These are phyloP conservation scores for Murina feae DNA, from an alignment of 2,113 vertebrate genomes.

Conservation along the genomic window DNA sequence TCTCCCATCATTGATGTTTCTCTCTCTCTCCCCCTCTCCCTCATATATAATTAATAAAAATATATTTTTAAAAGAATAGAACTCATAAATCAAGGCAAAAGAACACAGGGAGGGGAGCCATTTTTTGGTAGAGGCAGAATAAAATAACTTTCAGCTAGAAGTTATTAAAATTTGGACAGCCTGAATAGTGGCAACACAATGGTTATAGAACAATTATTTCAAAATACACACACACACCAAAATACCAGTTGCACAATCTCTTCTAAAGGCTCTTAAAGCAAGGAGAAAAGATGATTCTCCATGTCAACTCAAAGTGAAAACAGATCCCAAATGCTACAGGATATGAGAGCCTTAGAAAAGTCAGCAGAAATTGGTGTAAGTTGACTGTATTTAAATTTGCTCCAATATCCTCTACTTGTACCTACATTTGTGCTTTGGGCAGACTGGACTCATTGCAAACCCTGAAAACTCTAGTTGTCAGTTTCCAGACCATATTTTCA, in stretches of 20 bases:
- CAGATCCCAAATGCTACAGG: neutral
- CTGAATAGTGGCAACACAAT: neutral
- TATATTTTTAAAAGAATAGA: neutral
- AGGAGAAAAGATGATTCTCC: neutral
- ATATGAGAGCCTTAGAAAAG: neutral
- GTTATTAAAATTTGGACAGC: neutral
- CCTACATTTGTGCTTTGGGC: neutral
- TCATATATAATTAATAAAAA: neutral
- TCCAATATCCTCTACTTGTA: neutral
- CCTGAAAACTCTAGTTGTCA: neutral
- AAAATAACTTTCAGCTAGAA: slow-evolving; percentile 42
- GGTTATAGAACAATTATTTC: neutral
- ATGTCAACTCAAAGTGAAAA: neutral
- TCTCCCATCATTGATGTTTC: neutral
- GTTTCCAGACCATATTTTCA: neutral
- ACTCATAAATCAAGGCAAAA: slow-evolving; percentile 20
- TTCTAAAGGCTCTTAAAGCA: slow-evolving; percentile 25
- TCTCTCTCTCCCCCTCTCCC: neutral
- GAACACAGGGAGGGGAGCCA: neutral
- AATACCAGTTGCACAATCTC: neutral
- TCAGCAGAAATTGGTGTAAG: neutral
- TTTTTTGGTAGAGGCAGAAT: slow-evolving; percentile 25
- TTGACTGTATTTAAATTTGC: neutral
- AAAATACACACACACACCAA: neutral
- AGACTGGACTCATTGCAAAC: neutral